Evolutionary conservation across 2,113 vertebrate genomes (phyloP).

Genomic region (Oceanodroma tethys): DNA sequence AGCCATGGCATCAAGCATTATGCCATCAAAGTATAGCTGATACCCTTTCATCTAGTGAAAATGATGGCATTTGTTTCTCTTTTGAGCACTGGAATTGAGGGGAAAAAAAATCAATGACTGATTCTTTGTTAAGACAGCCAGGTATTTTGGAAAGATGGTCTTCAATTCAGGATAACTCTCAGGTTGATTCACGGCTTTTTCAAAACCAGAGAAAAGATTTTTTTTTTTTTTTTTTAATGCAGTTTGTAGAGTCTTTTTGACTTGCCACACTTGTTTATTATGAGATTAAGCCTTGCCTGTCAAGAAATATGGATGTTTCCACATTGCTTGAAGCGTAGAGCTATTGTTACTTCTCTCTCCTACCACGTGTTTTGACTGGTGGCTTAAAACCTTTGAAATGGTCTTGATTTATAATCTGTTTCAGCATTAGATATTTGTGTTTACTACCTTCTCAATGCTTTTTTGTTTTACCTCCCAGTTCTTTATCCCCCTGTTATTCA

Average conservation of each 20-base stretch:
- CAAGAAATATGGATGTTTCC: neutral
- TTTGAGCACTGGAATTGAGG: neutral
- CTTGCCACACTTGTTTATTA: neutral
- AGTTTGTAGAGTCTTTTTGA: neutral
- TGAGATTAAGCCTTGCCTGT: neutral
- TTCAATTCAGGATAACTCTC: neutral
- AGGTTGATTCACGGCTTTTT: neutral
- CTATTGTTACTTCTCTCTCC: neutral
- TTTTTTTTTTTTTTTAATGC: neutral
- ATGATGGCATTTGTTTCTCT: neutral
- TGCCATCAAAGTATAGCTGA: neutral
- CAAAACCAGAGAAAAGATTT: neutral
- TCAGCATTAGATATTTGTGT: neutral
- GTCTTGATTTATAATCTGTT: neutral
- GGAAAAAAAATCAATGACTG: neutral
- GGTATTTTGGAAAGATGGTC: neutral
- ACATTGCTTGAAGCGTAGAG: neutral
- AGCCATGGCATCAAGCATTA: neutral
- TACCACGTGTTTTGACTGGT: neutral
- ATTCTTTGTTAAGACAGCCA: neutral
- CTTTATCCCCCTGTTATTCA: neutral
- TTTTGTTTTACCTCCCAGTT: neutral
- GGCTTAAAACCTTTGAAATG: neutral
- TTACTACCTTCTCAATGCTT: neutral
- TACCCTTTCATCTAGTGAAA: neutral